phyloP scores from a whole-genome alignment of 2,888 invertebrate genomes.

The Stomorhina lunata region DNA sequence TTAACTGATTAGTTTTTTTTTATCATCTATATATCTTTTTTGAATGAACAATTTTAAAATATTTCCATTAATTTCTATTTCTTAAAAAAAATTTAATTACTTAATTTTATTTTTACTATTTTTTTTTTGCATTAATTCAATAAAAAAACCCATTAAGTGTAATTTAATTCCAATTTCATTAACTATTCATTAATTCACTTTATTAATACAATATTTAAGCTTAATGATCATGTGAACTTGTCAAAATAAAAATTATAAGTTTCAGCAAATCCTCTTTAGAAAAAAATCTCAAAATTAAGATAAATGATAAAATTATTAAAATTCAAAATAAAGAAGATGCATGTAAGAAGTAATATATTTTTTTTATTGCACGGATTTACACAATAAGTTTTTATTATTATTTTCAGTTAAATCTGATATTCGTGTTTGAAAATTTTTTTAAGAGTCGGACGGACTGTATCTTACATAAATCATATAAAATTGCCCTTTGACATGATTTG shows the following conservation, averaged over 20 bases:
- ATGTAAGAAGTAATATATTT: conserved; percentile 20
- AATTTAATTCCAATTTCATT: conserved; percentile 28
- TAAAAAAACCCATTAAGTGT: not conserved
- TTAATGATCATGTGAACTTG: conserved; percentile 60
- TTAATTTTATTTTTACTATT: not conserved
- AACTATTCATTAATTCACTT: conserved; percentile 36
- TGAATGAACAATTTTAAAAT: no score
- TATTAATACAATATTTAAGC: conserved; percentile 13
- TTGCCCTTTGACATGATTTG: conserved; percentile 65
- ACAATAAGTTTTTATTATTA: no score
- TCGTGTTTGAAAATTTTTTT: not conserved
- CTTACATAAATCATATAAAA: conserved; percentile 53
- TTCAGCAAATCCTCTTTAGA: conserved; percentile 16
- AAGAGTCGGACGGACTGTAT: not conserved
- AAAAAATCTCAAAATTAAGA: not conserved
- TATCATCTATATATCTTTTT: no score
- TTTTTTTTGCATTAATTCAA: not conserved
- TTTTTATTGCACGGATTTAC: not conserved
- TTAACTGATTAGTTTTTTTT: no score
- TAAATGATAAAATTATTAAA: conserved; percentile 1
- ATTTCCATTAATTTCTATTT: not conserved
- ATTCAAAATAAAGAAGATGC: conserved; percentile 7
- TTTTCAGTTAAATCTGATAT: not conserved
- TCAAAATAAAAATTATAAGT: conserved; percentile 17
- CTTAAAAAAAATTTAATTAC: conserved; percentile 13